Evolutionary conservation across 2,113 vertebrate genomes (phyloP).

Genomic region (Hyaena hyaena): DNA sequence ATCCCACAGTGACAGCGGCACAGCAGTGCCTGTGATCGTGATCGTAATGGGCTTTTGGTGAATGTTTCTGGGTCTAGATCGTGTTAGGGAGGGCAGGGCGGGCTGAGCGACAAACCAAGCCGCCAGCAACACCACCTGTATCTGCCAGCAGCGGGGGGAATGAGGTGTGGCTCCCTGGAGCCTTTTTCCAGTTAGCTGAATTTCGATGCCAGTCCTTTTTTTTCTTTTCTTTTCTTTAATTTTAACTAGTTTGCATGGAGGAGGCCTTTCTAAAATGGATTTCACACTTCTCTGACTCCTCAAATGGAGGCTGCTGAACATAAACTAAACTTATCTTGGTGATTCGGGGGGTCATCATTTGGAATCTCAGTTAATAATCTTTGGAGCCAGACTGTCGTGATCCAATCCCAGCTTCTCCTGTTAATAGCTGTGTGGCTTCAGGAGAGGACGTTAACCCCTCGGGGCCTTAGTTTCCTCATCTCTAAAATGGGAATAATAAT

Average conservation of each 20-base stretch:
- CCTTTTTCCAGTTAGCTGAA: slow-evolving; percentile 42
- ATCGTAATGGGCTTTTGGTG: neutral
- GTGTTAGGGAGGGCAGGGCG: neutral
- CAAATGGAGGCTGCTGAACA: neutral
- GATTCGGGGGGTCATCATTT: neutral
- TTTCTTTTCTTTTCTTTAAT: neutral
- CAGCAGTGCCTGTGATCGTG: neutral
- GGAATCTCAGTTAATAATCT: neutral
- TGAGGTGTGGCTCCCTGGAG: neutral
- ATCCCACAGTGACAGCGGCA: neutral
- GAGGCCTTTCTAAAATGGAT: slow-evolving; percentile 60
- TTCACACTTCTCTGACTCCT: slow-evolving; percentile 66
- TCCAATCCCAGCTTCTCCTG: neutral
- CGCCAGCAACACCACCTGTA: neutral
- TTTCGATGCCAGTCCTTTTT: neutral
- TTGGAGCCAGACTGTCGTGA: neutral
- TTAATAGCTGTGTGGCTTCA: neutral
- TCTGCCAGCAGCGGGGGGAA: neutral
- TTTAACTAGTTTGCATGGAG: slow-evolving; percentile 45
- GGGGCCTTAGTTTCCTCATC: neutral
- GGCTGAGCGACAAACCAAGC: neutral
- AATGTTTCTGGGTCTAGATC: neutral
- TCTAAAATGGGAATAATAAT: neutral
- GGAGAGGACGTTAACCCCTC: neutral
- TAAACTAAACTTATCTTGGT: slow-evolving; percentile 54